These are phyloP conservation scores for Tinea semifulvella DNA, from an alignment of 2,888 invertebrate species.

Conservation along the genomic window DNA sequence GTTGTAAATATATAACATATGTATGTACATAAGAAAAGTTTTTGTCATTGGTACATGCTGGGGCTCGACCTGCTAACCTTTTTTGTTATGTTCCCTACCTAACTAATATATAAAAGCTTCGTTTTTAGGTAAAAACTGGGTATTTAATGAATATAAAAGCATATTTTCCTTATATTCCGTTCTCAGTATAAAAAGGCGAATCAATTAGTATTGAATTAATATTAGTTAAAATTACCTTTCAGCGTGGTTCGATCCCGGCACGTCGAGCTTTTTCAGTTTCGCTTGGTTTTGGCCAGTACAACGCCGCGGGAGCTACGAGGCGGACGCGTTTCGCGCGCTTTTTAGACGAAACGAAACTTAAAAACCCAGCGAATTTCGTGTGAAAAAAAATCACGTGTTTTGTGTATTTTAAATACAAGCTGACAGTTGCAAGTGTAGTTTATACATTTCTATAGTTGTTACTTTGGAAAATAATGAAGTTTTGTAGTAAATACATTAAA, in stretches of 20 bases:
- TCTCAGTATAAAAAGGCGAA: too few species aligned
- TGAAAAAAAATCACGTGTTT: not conserved
- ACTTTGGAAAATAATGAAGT: slow-evolving; percentile 1
- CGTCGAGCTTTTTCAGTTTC: slow-evolving; percentile 12
- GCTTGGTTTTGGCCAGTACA: slow-evolving; percentile 2
- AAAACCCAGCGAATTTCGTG: not conserved
- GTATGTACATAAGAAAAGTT: too few species aligned
- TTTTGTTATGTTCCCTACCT: too few species aligned
- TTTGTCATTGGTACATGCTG: too few species aligned
- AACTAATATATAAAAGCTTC: too few species aligned
- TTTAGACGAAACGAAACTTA: slow-evolving; percentile 3
- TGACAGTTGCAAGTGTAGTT: not conserved
- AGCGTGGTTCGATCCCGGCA: slow-evolving; percentile 6
- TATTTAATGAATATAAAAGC: too few species aligned
- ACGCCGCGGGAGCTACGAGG: not conserved
- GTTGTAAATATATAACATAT: too few species aligned
- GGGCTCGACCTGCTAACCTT: too few species aligned
- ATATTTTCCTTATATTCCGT: too few species aligned
- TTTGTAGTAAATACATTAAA: not conserved
- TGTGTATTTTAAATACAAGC: not conserved
- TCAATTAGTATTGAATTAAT: too few species aligned
- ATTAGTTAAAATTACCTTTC: not conserved
- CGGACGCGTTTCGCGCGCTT: slow-evolving; percentile 9
- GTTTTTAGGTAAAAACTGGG: too few species aligned
- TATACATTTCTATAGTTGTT: not conserved